A percentile compares a stretch with the other conserved stretches of the same genome.
Evolutionary conservation across 2,888 invertebrate species (phyloP).

Genomic region (Coelopa pilipes): DNA sequence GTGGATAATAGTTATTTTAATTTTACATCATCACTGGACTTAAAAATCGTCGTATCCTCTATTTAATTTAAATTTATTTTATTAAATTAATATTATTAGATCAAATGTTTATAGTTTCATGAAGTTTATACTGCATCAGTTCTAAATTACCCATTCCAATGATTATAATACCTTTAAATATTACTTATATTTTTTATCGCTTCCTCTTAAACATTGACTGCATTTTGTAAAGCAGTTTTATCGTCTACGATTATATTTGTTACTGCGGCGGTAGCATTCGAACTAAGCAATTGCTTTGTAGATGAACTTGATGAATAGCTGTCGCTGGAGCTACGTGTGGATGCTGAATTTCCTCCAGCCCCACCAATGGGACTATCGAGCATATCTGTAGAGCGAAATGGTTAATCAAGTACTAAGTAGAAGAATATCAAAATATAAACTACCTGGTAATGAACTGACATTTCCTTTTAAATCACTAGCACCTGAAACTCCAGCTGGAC

Average conservation of each 20-base stretch:
- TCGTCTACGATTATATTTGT: slow-evolving; percentile 64
- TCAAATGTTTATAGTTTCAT: background rate
- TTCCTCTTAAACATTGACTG: slow-evolving; percentile 60
- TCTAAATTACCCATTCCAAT: slow-evolving; percentile 27
- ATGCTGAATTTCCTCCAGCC: slow-evolving; percentile 65
- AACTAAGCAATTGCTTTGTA: slow-evolving; percentile 76
- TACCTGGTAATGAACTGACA: slow-evolving; percentile 73
- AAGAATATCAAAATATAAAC: slow-evolving; percentile 16
- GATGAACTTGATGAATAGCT: slow-evolving; percentile 86
- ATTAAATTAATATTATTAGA: background rate
- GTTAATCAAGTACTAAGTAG: background rate
- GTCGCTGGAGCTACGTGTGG: slow-evolving; percentile 79
- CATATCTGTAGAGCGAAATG: slow-evolving; percentile 53
- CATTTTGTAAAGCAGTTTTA: slow-evolving; percentile 62
- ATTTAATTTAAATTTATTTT: slow-evolving; percentile 1
- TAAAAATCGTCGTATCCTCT: too few species aligned
- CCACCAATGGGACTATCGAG: slow-evolving; percentile 77
- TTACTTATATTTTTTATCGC: background rate
- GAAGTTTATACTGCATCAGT: slow-evolving; percentile 24
- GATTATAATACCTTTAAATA: slow-evolving; percentile 23
- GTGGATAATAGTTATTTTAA: background rate
- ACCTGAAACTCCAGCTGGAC: slow-evolving; percentile 47
- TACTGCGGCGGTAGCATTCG: slow-evolving; percentile 62
- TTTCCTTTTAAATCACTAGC: slow-evolving; percentile 69
- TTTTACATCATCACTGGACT: too few species aligned